Evolutionary conservation across 2,888 invertebrate genomes (phyloP), one percentile per base, ranked within the genome.

Genomic region (Neelides folsomi): DNA sequence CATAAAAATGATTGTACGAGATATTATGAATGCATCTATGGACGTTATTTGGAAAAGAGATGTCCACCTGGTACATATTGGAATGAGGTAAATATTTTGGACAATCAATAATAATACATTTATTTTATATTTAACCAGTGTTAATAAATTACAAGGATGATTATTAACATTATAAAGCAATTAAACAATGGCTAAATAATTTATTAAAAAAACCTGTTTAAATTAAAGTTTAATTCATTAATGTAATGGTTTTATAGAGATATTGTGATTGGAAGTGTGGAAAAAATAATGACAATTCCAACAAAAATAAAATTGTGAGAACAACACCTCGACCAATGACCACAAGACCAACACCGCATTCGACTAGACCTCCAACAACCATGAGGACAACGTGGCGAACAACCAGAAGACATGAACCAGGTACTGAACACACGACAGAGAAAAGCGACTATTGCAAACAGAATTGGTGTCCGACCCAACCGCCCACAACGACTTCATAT

Each of bases 1-100:
- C 56, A 63, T 49, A 34, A 50, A 3, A 54, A 50, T 5, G 55
- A 63, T 40, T 63, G 63, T 38, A 53, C 48, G 7, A 83, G 83
- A 67, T 90, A 87, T 67, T 85, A 82, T 62, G 72, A 85, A 8
- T 90, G 89, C 66, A 80, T 86, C 50, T 81, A 82, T 65, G 86
- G 83, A 16, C 72, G 77, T 47, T 75, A 82, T 19, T 75, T 79
- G 38, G 76, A 81, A 56, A 80, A 84, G 60, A 72, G 75, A 2
- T 90, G 89, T 67, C 84, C 88, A 0, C 71, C 73, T 13, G 82
- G 83, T 0, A 73, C 88, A 0, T 77, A 80, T 62, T 89, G 88
- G 86, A 84, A 85, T 68, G 75, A 78, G 63, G 68, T 68, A 59
- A 39, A 36, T 18, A 41, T 41, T 41, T 8, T 10, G 8, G 9